These are phyloP conservation scores for Brachystomella parvula DNA, from an alignment of 1,140 invertebrate species.

Conservation along the genomic window DNA sequence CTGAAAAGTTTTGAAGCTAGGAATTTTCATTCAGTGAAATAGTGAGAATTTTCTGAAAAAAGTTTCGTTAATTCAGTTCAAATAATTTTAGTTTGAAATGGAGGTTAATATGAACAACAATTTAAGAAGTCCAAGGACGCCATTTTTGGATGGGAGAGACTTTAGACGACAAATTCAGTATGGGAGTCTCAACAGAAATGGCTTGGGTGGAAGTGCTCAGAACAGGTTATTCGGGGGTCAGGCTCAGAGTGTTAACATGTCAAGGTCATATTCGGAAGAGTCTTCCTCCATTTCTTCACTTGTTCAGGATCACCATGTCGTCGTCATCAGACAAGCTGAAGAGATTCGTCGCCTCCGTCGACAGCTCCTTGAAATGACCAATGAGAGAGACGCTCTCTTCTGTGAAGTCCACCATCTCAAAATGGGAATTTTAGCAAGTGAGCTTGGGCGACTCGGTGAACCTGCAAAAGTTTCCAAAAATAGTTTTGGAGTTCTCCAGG, in stretches of 20 bases:
- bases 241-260: not conserved
- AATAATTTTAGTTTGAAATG: not conserved
- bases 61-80: not conserved
- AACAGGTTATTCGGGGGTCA: too few species aligned
- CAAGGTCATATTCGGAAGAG: not conserved
- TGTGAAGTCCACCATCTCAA: slow-evolving; percentile 35
- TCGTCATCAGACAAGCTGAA: slow-evolving; percentile 17
- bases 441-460: slow-evolving; percentile 23
- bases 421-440: slow-evolving; percentile 29
- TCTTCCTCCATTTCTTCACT: not conserved
- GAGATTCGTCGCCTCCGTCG: slow-evolving; percentile 25
- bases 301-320: slow-evolving; percentile 4
- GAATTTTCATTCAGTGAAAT: not conserved
- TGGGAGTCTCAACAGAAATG: not conserved
- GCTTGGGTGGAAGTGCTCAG: too few species aligned
- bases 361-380: slow-evolving; percentile 13
- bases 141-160: not conserved
- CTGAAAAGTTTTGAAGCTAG: not conserved
- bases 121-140: not conserved
- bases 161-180: not conserved
- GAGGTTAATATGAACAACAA: not conserved
- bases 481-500: too few species aligned
- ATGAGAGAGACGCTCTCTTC: slow-evolving; percentile 24
- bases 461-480: not conserved
- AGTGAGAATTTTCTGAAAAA: too few species aligned